Base-by-base conservation (phyloP, 2,888 invertebrate genomes). In the Atherix ibis region DNA sequence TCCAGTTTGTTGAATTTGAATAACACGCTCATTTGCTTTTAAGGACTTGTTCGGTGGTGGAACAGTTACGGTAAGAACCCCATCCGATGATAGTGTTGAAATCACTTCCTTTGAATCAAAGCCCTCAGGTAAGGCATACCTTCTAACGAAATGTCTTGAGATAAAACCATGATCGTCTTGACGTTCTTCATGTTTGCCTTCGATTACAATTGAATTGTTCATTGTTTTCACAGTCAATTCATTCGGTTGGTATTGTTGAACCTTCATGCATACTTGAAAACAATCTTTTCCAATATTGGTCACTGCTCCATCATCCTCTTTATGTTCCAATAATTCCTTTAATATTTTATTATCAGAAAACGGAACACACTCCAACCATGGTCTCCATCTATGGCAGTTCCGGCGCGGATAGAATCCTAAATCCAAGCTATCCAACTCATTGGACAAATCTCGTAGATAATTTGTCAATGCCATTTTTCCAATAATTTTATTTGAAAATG, bases 61-160 rank as follows among this genome's bases (percentile, higher is more conserved):
- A 0, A 77, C 79, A 6, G 70, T 71, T 33, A 84, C 72, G 1
- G 78, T 80, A 24, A 84, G 64, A 28, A 85, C 73, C 2, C 85
- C 87, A 50, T 87, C 85, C 0, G 82, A 77, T 5, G 84, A 83
- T 18, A 88, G 61, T 4, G 73, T 73, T 37, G 85, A 84, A 35
- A 72, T 67, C 3, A 88, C 70, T 45, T 76, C 72, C 4, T 73
- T 69, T 3, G 75, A 67, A 38, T 85, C 78, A 45, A 74, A 73
- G 27, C 70, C 72, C 27, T 68, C 58, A 4, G 80, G 80, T n/a
- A 81, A 56, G 44, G 73, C 59, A 53, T 80, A 80, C 37, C 68
- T 67, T 36, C 87, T 68, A 3, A 68, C 68, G 55, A 88, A 87
- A 56, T 85, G 83, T 26, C 87, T 68, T 5, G 83, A 78, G 38